Conservation (phyloP, 2,113 vertebrate species). For the Antennarius striatus region DNA sequence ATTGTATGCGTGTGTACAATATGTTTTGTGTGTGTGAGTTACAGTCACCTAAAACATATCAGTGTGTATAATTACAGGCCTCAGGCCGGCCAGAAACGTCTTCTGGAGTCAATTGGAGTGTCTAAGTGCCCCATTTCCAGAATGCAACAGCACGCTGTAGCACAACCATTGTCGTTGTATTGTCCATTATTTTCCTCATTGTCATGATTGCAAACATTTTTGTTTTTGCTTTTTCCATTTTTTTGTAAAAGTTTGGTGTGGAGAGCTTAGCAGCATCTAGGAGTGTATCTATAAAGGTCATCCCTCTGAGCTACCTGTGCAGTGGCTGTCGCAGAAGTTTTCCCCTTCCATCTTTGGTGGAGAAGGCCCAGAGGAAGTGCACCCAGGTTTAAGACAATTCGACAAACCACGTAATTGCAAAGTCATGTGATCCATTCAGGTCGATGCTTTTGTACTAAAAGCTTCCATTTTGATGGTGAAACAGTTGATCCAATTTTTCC, state of each 20-base stretch:
- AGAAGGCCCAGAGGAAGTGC: too few relatives aligned
- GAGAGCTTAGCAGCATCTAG: too few relatives aligned
- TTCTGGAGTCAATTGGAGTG: constrained; percentile 56
- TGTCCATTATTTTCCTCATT: constrained; percentile 18
- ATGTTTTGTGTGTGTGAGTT: constrained; percentile 3
- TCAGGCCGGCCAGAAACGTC: constrained; percentile 57
- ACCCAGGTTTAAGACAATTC: too few relatives aligned
- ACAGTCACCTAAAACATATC: constrained; percentile 61
- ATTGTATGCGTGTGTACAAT: constrained; percentile 18
- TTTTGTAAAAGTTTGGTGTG: background rate
- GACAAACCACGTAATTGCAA: too few relatives aligned
- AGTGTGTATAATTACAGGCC: constrained; percentile 67
- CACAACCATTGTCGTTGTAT: constrained; percentile 17
- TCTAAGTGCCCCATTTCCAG: constrained; percentile 50
- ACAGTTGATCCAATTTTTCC: too few relatives aligned
- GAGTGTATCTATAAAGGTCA: too few relatives aligned
- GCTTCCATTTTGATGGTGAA: too few relatives aligned
- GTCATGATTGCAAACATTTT: constrained; percentile 12
- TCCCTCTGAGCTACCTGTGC: too few relatives aligned
- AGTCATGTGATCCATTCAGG: too few relatives aligned
- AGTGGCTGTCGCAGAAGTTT: too few relatives aligned
- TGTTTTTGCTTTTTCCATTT: background rate
- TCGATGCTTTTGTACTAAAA: too few relatives aligned
- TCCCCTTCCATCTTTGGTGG: too few relatives aligned
- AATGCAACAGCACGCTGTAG: constrained; percentile 30